Percentiles rank a stretch among this genome's conserved stretches.
phyloP scores from a whole-genome alignment of 2,888 invertebrate genomes.

The Dascillus cervinus region DNA sequence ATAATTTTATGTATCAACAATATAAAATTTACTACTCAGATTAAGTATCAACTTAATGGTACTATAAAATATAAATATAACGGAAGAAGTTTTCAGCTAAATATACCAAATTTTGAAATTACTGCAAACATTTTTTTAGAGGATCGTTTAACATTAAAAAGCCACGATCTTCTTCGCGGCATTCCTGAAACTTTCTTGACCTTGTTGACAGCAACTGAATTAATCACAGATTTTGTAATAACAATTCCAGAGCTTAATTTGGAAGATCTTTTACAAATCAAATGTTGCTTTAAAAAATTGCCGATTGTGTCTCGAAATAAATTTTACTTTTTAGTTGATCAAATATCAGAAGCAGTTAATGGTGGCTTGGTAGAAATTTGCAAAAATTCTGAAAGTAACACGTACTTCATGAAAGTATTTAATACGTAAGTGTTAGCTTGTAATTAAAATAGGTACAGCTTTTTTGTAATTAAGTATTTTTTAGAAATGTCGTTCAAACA shows the following conservation, averaged over 20 bases:
- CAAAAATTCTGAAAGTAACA: too few relatives aligned
- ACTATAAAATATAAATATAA: slow-evolving; percentile 8
- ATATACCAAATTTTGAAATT: slow-evolving; percentile 12
- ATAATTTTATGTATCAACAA: too few relatives aligned
- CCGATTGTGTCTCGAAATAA: slow-evolving; percentile 15
- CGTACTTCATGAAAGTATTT: too few relatives aligned
- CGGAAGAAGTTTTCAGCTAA: slow-evolving; percentile 5
- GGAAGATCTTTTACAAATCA: slow-evolving; percentile 26
- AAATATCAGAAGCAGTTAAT: slow-evolving; percentile 22
- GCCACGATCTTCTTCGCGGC: slow-evolving; percentile 16
- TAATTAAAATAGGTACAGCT: too few relatives aligned
- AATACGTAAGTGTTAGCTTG: too few relatives aligned
- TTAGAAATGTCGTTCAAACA: too few relatives aligned
- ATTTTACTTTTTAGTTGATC: slow-evolving; percentile 22
- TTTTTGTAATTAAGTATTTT: too few relatives aligned
- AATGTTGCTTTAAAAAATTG: slow-evolving; percentile 25
- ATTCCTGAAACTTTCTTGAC: slow-evolving; percentile 22
- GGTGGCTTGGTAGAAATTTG: slow-evolving; percentile 22
- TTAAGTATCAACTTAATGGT: too few relatives aligned
- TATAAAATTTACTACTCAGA: too few relatives aligned
- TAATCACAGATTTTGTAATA: slow-evolving; percentile 23
- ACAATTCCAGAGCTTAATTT: slow-evolving; percentile 19
- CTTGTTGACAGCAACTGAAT: slow-evolving; percentile 15
- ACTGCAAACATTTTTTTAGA: slow-evolving; percentile 8
- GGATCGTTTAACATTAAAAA: slow-evolving; percentile 8